Base-by-base conservation (phyloP, 2,797 vertebrate genomes). In the Cyprinodon diabolis region DNA sequence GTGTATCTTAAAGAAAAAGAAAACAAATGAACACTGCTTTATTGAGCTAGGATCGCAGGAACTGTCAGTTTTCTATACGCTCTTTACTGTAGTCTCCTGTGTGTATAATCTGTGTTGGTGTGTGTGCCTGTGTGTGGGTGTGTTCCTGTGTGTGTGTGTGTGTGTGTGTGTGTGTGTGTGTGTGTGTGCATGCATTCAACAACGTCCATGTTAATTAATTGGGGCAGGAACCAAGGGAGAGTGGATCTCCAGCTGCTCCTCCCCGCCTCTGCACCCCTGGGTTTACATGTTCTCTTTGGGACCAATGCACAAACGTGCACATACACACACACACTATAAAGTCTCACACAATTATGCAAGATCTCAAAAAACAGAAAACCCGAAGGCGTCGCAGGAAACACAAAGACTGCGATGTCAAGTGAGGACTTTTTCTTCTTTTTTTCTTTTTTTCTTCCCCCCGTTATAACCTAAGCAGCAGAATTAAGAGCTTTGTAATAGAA, bases 221-320 rank as follows among this genome's bases (percentile, higher is more conserved):
- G 83, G 93, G 85, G 86, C 92, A 94, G 84, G 84, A 88, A 92
- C 87, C 88, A 79, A 80, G 90, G 92, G 92, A 93, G 83, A 86
- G 78, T 69, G 52, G 60, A 86, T 91, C 86, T 92, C 91, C 93
- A 95, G 92, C 91, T 94, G 93, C 89, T 91, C 77, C 86, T 87
- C 70, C 80, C 72, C 35, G 76, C 86, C 73, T 89, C 79, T 68
- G 74, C 84, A 82, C 90, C 91, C 87, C 88, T 82, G 86, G 90
- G 89, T 90, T 80, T 85, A 80, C 76, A 71, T 51, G 56, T 60
- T 91, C 86, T 84, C 79, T 65, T 71, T 75, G 89, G 85, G 87
- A 86, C 81, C 74, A 82, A 80, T 66, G 58, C 63, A 63, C 72
- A 85, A 13, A 4, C 60, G 76, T 55, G 54, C 66, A 63, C 65